These are phyloP conservation scores for Psylliodes chrysocephalus DNA, from an alignment of 2,888 invertebrate genomes.

Conservation along the genomic window DNA sequence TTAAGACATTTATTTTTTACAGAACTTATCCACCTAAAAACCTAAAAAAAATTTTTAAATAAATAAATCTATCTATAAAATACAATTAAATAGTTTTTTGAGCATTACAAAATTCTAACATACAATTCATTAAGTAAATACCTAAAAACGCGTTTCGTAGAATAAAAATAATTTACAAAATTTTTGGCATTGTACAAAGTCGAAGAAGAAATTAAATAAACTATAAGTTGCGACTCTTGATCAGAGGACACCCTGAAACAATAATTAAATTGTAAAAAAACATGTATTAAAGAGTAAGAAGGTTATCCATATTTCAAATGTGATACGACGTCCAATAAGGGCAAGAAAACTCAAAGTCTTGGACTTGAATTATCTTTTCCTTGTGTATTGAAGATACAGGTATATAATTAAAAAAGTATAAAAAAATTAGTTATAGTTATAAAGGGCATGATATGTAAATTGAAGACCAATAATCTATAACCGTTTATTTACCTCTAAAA, in stretches of 20 bases:
- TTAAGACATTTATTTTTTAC: slow-evolving; percentile 33
- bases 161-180: slow-evolving; percentile 57
- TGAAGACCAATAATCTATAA: too few species aligned
- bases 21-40: slow-evolving; percentile 25
- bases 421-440: too few species aligned
- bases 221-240: slow-evolving; percentile 55
- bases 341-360: too few species aligned
- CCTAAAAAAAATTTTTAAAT: slow-evolving; percentile 37
- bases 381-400: too few species aligned
- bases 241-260: slow-evolving; percentile 57
- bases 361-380: too few species aligned
- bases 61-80: slow-evolving; percentile 50
- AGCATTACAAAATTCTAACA: slow-evolving; percentile 51
- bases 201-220: slow-evolving; percentile 41
- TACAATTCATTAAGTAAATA: slow-evolving; percentile 40
- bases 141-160: slow-evolving; percentile 39
- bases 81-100: slow-evolving; percentile 49
- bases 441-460: too few species aligned
- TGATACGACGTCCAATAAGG: too few species aligned
- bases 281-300: too few species aligned
- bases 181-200: slow-evolving; percentile 59
- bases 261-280: too few species aligned
- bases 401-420: too few species aligned
- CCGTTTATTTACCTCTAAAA: too few species aligned
- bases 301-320: too few species aligned